Base-by-base conservation (phyloP, 2,797 vertebrate genomes). In the Oreochromis grahami region DNA sequence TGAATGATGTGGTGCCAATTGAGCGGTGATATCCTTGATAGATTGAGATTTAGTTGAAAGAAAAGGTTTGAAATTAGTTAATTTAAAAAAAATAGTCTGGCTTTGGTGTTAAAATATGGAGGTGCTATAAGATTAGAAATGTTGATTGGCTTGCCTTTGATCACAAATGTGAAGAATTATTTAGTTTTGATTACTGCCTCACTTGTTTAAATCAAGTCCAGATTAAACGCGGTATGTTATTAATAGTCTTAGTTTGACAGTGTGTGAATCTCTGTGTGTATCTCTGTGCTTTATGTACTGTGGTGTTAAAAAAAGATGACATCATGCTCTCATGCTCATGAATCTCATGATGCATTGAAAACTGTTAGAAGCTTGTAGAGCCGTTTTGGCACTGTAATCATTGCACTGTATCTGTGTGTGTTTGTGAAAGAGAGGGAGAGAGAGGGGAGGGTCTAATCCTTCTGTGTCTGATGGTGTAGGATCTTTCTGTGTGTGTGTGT, bases 381-480 rank as follows among this genome's bases (percentile, higher is more conserved):
- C 81, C 70, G 77, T 48, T 72, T 43, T 72, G 70, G 21, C 74
- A 51, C 78, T 82, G 83, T 94, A 94, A 93, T 94, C 90, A 89
- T 70, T 63, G 81, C 77, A 89, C 12, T 76, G 60, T 86, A 82
- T 87, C 45, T 82, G 76, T 82, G 45, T 85, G 60, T 70, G 72
- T 82, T 76, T 86, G 52, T 81, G 72, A 43, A 74, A 45, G 65
- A 65, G 77, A 21, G 32, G 32, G 65, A 38, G 41, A 72, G 50
- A 17, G 34, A 13, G 65, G 45, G 32, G 48, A 56, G 34, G 80
- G 70, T 82, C 84, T 93, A 94, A 94, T 94, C 90, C 91, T 88
- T 80, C 68, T 91, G 84, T 88, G 90, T 94, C 88, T 93, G 91
- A 89, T 84, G 70, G 76, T 41, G 82, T 38, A 60, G 85, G 91